phyloP scores from a whole-genome alignment of 2,113 vertebrate genomes.

The Cichladusa arquata region DNA sequence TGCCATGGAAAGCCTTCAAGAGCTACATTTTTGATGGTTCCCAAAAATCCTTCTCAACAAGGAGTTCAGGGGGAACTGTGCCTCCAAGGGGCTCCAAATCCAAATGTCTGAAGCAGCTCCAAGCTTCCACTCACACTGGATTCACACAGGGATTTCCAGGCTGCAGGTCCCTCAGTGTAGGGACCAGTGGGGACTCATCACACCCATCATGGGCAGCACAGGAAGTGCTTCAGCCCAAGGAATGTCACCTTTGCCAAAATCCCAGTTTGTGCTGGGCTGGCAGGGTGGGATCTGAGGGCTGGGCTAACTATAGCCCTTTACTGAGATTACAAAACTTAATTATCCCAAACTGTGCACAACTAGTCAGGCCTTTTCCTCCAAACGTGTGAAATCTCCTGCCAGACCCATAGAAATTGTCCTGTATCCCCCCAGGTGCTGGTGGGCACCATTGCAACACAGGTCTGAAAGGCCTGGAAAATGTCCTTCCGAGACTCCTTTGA shows the following conservation, averaged over 20 bases:
- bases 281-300: not conserved
- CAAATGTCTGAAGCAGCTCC: not conserved
- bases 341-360: not conserved
- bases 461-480: not conserved
- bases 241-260: not conserved
- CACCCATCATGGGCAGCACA: not conserved
- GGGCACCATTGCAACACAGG: not conserved
- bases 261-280: not conserved
- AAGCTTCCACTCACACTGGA: rapidly evolving
- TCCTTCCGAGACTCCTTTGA: not conserved
- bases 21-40: not conserved
- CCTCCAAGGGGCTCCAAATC: not conserved
- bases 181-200: not conserved
- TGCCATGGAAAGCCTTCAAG: not conserved
- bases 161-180: not conserved
- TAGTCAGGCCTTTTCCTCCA: not conserved
- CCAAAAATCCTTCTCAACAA: not conserved
- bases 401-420: not conserved
- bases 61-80: not conserved
- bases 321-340: not conserved
- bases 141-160: not conserved
- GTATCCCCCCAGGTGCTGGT: not conserved
- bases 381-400: not conserved
- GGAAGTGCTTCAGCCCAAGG: not conserved
- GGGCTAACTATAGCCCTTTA: not conserved